Evolutionary conservation across 2,888 invertebrate genomes (phyloP), one percentile per base, ranked within the genome.

Genomic region (Patella ulyssiponensis): DNA sequence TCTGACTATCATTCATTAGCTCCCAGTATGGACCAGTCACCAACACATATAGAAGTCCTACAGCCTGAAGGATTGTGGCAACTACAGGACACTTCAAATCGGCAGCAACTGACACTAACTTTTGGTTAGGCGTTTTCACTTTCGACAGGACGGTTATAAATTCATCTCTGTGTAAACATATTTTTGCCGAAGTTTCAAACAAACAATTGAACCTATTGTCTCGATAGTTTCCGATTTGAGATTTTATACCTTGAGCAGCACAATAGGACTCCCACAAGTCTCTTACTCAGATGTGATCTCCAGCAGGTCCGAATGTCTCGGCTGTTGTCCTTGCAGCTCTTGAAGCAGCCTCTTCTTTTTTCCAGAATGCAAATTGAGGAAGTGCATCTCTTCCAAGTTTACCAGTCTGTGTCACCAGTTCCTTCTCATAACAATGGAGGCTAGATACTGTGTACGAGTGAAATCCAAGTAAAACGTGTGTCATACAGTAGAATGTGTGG

Each of bases 1-100:
- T 73, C 15, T 76, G 73, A 3, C 73, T 64, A 54, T 54, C 23
- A 1, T 78, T 72, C 0, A 81, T 54, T 14, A 80, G 33, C 15
- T 77, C 77, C 82, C 82, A 82, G 69, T 80, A 83, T 27, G 82
- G 83, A 15, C 82, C 80, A 4, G 79, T 82, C 3, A 82, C 69
- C 69, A 78, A 75, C 17, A 82, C 14, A 52, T 74, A 84, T 15
- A 76, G 73, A 9, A 82, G 52, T n/a, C 80, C 80, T 53, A 81
- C 52, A 53, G 77, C 80, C 52, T 80, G 79, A 7, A 81, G 54
- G 1, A 82, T 15, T 1, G 79, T 74, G n/a, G 64, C 9, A 1
- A 81, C 58, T n/a, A 73, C 51, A 11, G 33, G 23, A 17, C 72
- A 76, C 69, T 77, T 27, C 52, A 80, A 56, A 58, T 83, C 80